phyloP scores from a whole-genome alignment of 2,797 vertebrate genomes.

The Chaunax sp. region DNA sequence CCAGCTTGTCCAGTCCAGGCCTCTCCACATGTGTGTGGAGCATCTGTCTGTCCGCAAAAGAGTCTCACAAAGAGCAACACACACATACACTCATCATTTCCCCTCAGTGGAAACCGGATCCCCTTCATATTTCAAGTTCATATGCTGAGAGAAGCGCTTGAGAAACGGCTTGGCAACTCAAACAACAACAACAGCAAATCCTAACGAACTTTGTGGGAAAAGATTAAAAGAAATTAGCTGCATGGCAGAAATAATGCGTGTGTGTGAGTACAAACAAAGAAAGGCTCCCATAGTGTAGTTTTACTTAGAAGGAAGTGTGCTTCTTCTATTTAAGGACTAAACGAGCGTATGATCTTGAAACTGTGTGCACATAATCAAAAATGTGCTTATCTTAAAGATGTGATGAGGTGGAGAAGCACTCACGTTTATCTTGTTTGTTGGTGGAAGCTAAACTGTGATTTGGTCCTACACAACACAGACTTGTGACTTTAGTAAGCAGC shows the following conservation, averaged over 20 bases:
- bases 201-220: constrained; percentile 75
- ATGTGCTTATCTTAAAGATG: constrained; percentile 47
- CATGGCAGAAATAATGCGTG: constrained; percentile 67
- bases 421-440: constrained; percentile 15
- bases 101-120: constrained; percentile 73
- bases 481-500: constrained; percentile 8
- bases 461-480: constrained; percentile 3
- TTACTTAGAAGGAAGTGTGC: constrained; percentile 34
- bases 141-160: constrained; percentile 68
- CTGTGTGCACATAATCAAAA: neutral
- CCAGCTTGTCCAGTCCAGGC: constrained; percentile 1
- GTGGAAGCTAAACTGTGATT: constrained; percentile 21
- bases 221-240: constrained; percentile 68
- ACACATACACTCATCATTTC: constrained; percentile 38
- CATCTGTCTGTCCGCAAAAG: constrained; percentile 48
- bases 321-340: constrained; percentile 38
- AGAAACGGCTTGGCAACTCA: constrained; percentile 71
- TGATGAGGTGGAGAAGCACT: constrained; percentile 25
- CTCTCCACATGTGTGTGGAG: constrained; percentile 19
- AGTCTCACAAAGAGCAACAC: constrained; percentile 38
- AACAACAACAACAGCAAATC: constrained; percentile 65
- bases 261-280: constrained; percentile 55
- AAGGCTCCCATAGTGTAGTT: constrained; percentile 67
- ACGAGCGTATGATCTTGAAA: constrained; percentile 1
- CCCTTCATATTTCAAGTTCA: constrained; percentile 77